phyloP scores from a whole-genome alignment of 92 coral and sea anemone genomes.

The Diadumene lineata region DNA sequence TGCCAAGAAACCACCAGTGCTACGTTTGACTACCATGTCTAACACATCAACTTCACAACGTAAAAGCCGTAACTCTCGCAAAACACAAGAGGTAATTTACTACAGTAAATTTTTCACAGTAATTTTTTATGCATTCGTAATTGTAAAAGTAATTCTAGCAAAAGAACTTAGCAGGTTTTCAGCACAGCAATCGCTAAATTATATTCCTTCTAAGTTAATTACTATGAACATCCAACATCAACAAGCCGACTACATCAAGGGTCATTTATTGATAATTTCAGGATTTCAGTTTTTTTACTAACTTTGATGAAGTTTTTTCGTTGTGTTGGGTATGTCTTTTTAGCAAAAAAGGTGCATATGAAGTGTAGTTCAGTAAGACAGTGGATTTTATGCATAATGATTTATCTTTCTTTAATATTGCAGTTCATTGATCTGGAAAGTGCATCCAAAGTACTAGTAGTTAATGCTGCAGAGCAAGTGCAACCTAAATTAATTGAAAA shows the following conservation, averaged over 20 bases:
- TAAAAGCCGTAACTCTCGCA: slow-evolving; percentile 12
- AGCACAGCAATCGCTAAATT: background rate
- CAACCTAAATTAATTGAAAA: slow-evolving; percentile 13
- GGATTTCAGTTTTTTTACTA: slow-evolving; percentile 6
- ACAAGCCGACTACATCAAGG: no score
- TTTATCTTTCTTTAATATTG: slow-evolving; percentile 21
- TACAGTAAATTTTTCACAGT: background rate
- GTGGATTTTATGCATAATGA: no score
- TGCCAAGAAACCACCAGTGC: slow-evolving; percentile 11
- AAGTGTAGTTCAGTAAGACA: no score
- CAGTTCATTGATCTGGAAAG: slow-evolving; percentile 34
- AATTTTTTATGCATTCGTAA: slow-evolving; percentile 7
- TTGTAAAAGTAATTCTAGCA: background rate
- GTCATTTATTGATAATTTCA: no score
- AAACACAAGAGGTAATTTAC: slow-evolving; percentile 9
- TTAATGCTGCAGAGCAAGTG: slow-evolving; percentile 15
- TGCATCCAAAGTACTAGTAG: slow-evolving; percentile 22
- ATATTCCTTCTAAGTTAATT: no score
- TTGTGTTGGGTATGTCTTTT: background rate
- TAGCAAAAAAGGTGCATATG: background rate
- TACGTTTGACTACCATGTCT: slow-evolving; percentile 9
- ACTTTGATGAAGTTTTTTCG: slow-evolving; percentile 5
- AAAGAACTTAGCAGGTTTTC: no score
- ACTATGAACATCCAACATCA: no score
- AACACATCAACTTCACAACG: slow-evolving; percentile 2